Evolutionary conservation across 2,797 vertebrate genomes (phyloP).

Genomic region (Cryptoprocta ferox): DNA sequence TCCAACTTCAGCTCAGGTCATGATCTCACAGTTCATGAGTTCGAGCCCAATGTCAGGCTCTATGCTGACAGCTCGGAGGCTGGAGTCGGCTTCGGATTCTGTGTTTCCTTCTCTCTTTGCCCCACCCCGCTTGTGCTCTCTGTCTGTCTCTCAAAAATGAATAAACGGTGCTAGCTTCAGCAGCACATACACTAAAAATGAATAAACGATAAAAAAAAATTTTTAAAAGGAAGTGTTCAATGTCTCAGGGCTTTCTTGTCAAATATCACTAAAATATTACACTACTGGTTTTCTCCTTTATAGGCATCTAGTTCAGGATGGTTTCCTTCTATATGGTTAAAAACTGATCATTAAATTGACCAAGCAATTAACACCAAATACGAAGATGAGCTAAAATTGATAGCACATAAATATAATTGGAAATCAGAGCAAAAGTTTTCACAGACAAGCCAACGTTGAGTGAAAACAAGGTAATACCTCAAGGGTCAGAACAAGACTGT

Average conservation of each 20-base stretch:
- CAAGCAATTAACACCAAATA: not conserved
- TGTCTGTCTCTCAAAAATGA: no score
- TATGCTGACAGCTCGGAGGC: no score
- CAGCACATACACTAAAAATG: no score
- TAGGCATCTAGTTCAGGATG: not conserved
- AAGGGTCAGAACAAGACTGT: not conserved
- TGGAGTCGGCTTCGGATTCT: no score
- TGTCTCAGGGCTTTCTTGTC: not conserved
- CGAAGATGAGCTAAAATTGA: not conserved
- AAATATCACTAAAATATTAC: not conserved
- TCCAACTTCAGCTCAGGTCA: no score
- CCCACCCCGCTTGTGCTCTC: no score
- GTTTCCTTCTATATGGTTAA: not conserved
- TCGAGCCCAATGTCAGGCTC: no score
- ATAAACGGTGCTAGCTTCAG: no score
- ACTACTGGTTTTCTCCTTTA: not conserved
- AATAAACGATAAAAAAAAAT: no score
- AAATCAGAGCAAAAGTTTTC: not conserved
- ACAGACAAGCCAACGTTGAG: not conserved
- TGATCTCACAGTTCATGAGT: no score
- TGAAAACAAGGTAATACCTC: not conserved
- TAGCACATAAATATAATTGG: not conserved
- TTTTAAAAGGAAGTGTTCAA: no score
- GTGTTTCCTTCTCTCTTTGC: no score
- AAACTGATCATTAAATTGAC: not conserved